Conservation (phyloP, 2,113 vertebrate species). For the Dipodomys spectabilis region DNA sequence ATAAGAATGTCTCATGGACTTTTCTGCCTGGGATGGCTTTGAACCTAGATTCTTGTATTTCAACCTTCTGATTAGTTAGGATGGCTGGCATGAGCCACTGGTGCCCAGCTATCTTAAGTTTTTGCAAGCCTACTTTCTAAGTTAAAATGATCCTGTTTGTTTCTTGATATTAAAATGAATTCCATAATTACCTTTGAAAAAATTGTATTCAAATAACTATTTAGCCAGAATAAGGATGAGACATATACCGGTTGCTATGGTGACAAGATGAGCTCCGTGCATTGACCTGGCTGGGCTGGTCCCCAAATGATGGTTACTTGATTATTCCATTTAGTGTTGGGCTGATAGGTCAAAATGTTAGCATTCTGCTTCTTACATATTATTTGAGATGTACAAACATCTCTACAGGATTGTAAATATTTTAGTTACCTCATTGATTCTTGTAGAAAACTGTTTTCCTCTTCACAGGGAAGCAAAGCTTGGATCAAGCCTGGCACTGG, state of each 20-base stretch:
- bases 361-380: constrained; percentile 4
- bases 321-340: not conserved
- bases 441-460: not conserved
- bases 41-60: too few relatives aligned
- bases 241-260: constrained; percentile 10
- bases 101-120: too few relatives aligned
- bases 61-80: too few relatives aligned
- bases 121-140: not conserved
- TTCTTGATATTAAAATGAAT: constrained; percentile 20
- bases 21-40: too few relatives aligned
- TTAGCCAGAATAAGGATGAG: not conserved
- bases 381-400: not conserved
- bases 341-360: constrained; percentile 25
- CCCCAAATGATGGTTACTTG: not conserved
- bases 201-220: constrained; percentile 29
- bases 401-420: not conserved
- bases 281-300: not conserved
- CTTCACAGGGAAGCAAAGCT: not conserved
- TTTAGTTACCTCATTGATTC: constrained; percentile 54
- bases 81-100: too few relatives aligned
- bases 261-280: not conserved
- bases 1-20: too few relatives aligned
- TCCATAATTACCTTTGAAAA: not conserved
- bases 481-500: too few relatives aligned
- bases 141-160: not conserved